Conservation (phyloP, 2,888 invertebrate genomes). For the Dasysyrphus albostriatus region DNA sequence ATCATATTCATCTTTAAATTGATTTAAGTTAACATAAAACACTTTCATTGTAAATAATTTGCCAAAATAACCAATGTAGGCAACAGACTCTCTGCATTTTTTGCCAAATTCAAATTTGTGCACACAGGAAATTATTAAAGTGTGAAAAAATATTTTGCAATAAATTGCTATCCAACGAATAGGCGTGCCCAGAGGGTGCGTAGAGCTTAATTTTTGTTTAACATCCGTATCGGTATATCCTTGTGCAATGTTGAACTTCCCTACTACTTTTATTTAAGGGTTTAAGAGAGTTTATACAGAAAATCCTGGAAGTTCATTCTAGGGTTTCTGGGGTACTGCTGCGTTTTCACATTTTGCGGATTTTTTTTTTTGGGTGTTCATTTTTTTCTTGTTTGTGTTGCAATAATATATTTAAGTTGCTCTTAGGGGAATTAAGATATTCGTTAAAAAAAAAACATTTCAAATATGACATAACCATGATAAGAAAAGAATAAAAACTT, state of each 20-base stretch:
- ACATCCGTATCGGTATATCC: conserved; percentile 6
- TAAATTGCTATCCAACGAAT: conserved; percentile 1
- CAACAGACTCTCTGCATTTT: not conserved
- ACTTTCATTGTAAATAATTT: not conserved
- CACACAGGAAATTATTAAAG: not conserved
- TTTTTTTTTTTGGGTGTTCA: not conserved
- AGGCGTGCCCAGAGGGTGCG: conserved; percentile 1
- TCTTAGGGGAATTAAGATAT: too few relatives aligned
- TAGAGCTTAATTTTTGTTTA: not conserved
- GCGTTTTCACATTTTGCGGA: conserved; percentile 15
- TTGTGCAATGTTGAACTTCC: conserved; percentile 12
- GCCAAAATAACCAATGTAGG: not conserved
- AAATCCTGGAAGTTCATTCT: not conserved
- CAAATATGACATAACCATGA: too few relatives aligned
- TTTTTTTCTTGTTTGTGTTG: not conserved
- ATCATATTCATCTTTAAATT: too few relatives aligned
- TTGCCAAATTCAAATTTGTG: not conserved
- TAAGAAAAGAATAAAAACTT: too few relatives aligned
- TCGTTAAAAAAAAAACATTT: too few relatives aligned
- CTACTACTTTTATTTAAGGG: not conserved
- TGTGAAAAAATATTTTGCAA: conserved; percentile 27
- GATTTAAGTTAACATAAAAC: not conserved
- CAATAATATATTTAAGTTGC: not conserved
- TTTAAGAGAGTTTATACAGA: not conserved
- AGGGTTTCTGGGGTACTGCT: not conserved